Evolutionary conservation across 2,113 vertebrate genomes (phyloP).

Genomic region (Corynorhinus townsendii): DNA sequence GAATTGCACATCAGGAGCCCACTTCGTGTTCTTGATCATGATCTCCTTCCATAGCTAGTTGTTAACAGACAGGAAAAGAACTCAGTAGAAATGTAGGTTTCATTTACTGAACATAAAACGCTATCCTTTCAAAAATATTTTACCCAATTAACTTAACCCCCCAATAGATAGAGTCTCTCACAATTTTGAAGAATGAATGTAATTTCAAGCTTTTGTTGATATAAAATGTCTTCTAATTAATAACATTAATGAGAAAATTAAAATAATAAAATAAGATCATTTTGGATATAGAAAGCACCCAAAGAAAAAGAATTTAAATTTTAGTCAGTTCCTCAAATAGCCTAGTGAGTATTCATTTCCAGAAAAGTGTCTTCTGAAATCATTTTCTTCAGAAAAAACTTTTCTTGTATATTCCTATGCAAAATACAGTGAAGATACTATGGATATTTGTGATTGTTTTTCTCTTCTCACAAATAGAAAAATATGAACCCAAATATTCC

Average conservation of each 20-base stretch:
- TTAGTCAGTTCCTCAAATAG: not conserved
- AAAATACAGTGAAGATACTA: not conserved
- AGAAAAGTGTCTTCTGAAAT: not conserved
- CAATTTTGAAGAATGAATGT: not conserved
- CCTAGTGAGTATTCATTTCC: not conserved
- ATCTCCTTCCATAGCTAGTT: not conserved
- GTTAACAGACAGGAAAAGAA: not conserved
- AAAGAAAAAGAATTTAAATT: conserved; percentile 11
- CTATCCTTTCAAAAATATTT: conserved; percentile 22
- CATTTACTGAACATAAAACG: conserved; percentile 13
- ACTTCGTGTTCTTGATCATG: not conserved
- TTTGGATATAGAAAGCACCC: not conserved
- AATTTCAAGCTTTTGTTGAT: conserved; percentile 17
- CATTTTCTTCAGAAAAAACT: not conserved
- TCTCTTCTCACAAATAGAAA: not conserved
- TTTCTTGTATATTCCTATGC: not conserved
- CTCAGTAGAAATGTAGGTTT: not conserved
- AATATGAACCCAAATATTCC: not conserved
- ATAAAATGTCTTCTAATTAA: conserved; percentile 27
- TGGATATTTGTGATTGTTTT: not conserved
- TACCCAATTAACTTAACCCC: conserved; percentile 22
- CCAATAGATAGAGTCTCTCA: not conserved
- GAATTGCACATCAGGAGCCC: not conserved
- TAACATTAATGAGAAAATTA: conserved; percentile 32
- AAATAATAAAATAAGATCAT: not conserved